Base-by-base conservation (phyloP, 1,140 invertebrate genomes). In the Thereuonema tuberculata region DNA sequence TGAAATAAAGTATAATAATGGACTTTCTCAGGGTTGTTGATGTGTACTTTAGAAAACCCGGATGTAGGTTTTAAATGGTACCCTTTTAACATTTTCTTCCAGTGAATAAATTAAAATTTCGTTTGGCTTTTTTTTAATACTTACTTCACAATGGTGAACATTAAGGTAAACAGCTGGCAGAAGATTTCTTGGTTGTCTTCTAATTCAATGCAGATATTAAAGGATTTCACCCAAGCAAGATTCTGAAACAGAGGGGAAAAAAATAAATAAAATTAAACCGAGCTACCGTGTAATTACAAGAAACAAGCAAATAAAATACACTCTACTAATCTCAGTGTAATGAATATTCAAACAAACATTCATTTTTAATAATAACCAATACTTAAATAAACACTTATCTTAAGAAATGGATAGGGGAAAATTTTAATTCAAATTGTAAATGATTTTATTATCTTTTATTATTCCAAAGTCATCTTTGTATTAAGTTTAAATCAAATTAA, bases 181-280 rank as follows among this genome's bases (percentile, higher is more conserved):
- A 98, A 95, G 67, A 98, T 96, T 74, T 95, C 90, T 74, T 97
- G 91, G 67, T 88, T 95, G 72, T 97, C 93, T 73, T 98, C 93
- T 43, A 98, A 74, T 71, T 98, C 94, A 72, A 98, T 93, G 74
- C 94, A 98, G 85, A 98, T 97, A 73, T 97, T 97, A 74, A 98
- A 98, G 0, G 93, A 95, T 72, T 98, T 98, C 23, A 97, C 93
- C 75, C 94, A 98, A 12, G 93, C 93, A 62, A 98, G 78, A 75
- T 97, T 98, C 78, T 97, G 87, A 61, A 93, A 75, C 49, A 90
- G n/a, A n/a, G n/a, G n/a, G n/a, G n/a, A 76, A 58, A 60, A 65
- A 61, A 58, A 60, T 43, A 31, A n/a, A 64, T n/a, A 15, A 9
- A 12, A 43, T n/a, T n/a, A n/a, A n/a, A n/a, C n/a, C n/a, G n/a